Conservation (phyloP, 2,797 vertebrate species). For the Cottoperca gobio region DNA sequence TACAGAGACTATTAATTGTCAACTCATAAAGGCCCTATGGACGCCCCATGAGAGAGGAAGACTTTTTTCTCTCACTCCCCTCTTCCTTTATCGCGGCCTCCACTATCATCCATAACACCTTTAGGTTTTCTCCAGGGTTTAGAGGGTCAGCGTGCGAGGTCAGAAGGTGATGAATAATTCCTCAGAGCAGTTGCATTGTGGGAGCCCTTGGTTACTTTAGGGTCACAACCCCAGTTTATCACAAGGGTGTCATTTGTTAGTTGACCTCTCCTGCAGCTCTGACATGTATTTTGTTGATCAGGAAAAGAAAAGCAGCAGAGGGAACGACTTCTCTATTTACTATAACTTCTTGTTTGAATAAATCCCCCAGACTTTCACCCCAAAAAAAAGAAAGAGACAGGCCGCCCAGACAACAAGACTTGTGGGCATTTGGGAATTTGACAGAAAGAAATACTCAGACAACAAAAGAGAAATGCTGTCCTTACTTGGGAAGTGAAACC, state of each 20-base stretch:
- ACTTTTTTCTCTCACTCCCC: slow-evolving; percentile 48
- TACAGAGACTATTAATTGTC: slow-evolving; percentile 82
- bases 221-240: slow-evolving; percentile 73
- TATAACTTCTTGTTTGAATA: slow-evolving; percentile 57
- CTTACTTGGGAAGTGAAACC: slow-evolving; percentile 58
- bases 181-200: slow-evolving; percentile 73
- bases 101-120: slow-evolving; percentile 73
- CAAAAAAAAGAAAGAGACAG: slow-evolving; percentile 24
- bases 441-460: slow-evolving; percentile 59
- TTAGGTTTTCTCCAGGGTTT: slow-evolving; percentile 70
- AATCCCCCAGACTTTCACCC: slow-evolving; percentile 53
- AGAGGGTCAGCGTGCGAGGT: slow-evolving; percentile 67
- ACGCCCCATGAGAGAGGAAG: slow-evolving; percentile 68
- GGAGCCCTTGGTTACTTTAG: slow-evolving; percentile 66
- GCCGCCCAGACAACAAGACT: slow-evolving; percentile 42
- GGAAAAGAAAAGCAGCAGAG: slow-evolving; percentile 13
- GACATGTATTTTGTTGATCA: slow-evolving; percentile 61
- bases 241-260: slow-evolving; percentile 80
- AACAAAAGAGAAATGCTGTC: slow-evolving; percentile 61
- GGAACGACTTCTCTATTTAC: slow-evolving; percentile 49
- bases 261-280: slow-evolving; percentile 72
- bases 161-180: slow-evolving; percentile 80
- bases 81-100: slow-evolving; percentile 44
- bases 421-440: slow-evolving; percentile 60
- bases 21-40: slow-evolving; percentile 70